Evolutionary conservation across 64 coral and sea anemone species (phyloP), one percentile per base, ranked within the genome.

Genomic region (Anthopleura sola): DNA sequence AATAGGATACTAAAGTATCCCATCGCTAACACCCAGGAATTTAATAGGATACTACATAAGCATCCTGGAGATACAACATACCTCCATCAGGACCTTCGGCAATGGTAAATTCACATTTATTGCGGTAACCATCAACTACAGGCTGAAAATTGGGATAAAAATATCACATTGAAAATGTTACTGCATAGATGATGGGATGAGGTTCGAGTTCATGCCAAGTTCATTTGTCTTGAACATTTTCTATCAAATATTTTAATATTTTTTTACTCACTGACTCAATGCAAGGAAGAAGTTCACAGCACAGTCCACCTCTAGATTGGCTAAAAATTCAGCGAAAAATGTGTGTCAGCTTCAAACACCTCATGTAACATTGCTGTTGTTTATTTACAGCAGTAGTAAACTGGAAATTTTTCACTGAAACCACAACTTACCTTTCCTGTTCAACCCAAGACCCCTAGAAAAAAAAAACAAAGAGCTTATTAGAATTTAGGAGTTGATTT

Each of bases 41-140:
- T 14, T 2, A 0, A 36, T 34, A 71, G 29, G 26, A 31, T 71
- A 71, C 10, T 66, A 66, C 9, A 71, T 9, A 1, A 71, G 28
- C 34, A 71, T 28, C 31, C 13, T 71, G 66, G 66, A 71, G 66
- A 71, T 71, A 71, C 16, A 34, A 71, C 66, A 83, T 92, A 97
- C 94, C 94, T 97, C 90, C 87, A 86, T 97, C 90, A 92, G 94
- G 94, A 75, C 94, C 94, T 66, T 97, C 94, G 77, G 94, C 94
- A 86, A 97, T 97, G 48, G 90, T 97, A 78, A 97, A 93, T 89
- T 97, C 94, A 90, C 94, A 97, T 83, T 97, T 97, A 97, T 97
- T 97, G 78, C 94, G 94, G 92, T 97, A 97, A 78, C 94, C 94
- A 93, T 97, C 90, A 90, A 97, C 69, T 39, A 92, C 85, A 85